Evolutionary conservation across 2,888 invertebrate species (phyloP), one percentile per base, ranked within the genome.

Genomic region (Papilio protenor): DNA sequence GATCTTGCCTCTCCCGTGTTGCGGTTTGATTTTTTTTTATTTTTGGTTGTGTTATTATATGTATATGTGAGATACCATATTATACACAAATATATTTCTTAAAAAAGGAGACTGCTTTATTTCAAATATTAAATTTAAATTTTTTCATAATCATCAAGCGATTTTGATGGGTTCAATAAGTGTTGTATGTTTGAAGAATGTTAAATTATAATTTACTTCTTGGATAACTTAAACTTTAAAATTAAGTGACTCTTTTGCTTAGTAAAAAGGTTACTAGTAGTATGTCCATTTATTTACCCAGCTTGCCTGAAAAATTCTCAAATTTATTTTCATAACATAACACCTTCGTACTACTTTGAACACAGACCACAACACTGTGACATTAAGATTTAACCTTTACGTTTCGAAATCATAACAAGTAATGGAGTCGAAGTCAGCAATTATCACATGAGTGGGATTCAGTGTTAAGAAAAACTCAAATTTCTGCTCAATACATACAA

Each of bases 1-100:
- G 61, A 75, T 52, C 74, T 75, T 75, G 75, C 59, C 71, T 69
- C 40, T 77, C 45, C 59, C 69, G 40, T 70, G 61, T 45, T 77
- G 61, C 45, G 49, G 49, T 78, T 78, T 71, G 52, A 75, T 71
- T 75, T 70, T 75, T 70, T 75, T 75, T 78, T 75, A 69, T 74
- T 78, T 78, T 71, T 49, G 52, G 55, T 71, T 47, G 33, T 40
- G 40, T n/a, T n/a, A n/a, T n/a, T n/a, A n/a, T n/a, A 47, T 16
- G 21, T 52, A n/a, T 52, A 57, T n/a, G 5, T 14, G 27, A 27
- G 27, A 55, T 49, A 76, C n/a, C 27, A 23, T 71, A 71, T 27
- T 49, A 59, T 27, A 72, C 55, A 18, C 33, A 71, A 18, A 23
- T 16, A 2, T 49, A 33, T 49, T 64, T 2, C 4, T 16, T 27